Percentiles rank a stretch among this genome's conserved stretches.
Evolutionary conservation across 2,113 vertebrate genomes (phyloP).

Genomic region (Tonatia bakeri): DNA sequence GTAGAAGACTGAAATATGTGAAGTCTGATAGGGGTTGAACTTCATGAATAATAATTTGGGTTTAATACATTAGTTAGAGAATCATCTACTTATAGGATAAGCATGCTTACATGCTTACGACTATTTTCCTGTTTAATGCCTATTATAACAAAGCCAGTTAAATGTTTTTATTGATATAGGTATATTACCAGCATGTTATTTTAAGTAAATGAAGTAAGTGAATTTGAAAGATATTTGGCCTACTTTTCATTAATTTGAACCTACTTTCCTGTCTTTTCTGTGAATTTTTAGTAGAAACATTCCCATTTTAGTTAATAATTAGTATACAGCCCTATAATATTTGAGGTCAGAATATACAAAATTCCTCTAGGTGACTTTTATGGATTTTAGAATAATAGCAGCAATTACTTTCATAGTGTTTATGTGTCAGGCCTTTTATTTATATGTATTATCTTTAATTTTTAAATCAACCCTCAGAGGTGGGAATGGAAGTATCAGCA

Average conservation of each 20-base stretch:
- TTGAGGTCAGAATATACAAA: neutral
- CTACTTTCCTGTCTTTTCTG: neutral
- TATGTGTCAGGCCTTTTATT: neutral
- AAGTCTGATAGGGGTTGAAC: neutral
- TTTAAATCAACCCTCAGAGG: neutral
- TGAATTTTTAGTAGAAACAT: conserved; percentile 19
- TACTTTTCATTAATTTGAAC: neutral
- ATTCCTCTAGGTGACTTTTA: neutral
- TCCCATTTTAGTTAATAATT: conserved; percentile 10
- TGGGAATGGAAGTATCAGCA: neutral
- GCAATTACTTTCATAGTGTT: neutral
- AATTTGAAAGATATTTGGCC: neutral
- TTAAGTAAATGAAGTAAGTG: neutral
- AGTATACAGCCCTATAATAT: neutral
- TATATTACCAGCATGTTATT: neutral
- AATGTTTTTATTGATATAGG: neutral
- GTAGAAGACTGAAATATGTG: neutral
- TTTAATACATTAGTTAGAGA: neutral
- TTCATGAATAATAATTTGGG: neutral
- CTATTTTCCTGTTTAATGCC: neutral
- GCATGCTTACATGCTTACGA: neutral
- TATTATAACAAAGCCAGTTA: neutral
- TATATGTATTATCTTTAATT: neutral
- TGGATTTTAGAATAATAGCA: neutral
- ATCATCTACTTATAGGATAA: neutral